Conservation (phyloP, 2,797 vertebrate genomes). For the Alosa sapidissima region DNA sequence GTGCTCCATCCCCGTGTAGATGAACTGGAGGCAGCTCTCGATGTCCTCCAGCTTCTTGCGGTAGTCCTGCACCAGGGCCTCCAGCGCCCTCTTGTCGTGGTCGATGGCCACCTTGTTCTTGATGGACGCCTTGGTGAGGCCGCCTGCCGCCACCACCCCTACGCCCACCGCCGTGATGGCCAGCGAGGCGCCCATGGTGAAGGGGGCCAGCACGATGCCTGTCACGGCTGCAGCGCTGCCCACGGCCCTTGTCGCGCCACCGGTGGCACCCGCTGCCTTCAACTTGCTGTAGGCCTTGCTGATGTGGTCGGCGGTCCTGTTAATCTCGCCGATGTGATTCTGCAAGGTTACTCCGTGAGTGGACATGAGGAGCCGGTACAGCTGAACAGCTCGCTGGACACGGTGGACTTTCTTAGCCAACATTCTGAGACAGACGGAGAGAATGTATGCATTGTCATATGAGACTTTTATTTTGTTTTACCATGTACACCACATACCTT, state of each 20-base stretch:
- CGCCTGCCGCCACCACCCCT: constrained; percentile 53
- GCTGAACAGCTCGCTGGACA: constrained; percentile 37
- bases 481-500: too few species aligned
- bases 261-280: constrained; percentile 61
- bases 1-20: constrained; percentile 39
- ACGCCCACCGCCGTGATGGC: constrained; percentile 64
- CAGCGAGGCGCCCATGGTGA: constrained; percentile 65
- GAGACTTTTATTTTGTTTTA: not conserved
- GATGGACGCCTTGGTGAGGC: constrained; percentile 53
- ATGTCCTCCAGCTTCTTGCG: not conserved
- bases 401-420: constrained; percentile 20
- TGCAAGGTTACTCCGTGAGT: constrained; percentile 52
- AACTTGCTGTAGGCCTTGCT: constrained; percentile 60
- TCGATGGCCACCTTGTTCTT: constrained; percentile 41
- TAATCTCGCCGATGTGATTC: constrained; percentile 54
- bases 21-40: constrained; percentile 38
- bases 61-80: not conserved
- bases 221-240: constrained; percentile 65
- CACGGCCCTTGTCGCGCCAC: constrained; percentile 63
- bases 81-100: constrained; percentile 51
- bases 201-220: constrained; percentile 65
- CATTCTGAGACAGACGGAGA: constrained; percentile 41
- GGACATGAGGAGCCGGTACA: constrained; percentile 49
- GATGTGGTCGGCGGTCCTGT: constrained; percentile 46
- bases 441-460: not conserved